Evolutionary conservation across 2,797 vertebrate genomes (phyloP), one percentile per base, ranked within the genome.

Genomic region (Artibeus jamaicensis): DNA sequence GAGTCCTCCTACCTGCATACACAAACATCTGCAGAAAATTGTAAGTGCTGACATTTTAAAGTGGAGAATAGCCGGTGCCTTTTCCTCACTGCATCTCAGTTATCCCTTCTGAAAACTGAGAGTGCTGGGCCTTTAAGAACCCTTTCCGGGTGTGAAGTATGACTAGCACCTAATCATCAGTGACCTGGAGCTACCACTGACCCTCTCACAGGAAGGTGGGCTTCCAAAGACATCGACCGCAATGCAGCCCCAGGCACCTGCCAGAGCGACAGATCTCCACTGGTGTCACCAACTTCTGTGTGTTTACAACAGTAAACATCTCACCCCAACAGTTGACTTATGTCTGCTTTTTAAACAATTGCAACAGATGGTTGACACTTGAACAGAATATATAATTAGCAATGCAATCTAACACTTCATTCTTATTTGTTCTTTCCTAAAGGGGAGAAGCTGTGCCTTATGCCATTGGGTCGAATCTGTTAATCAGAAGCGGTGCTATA

Each of bases 381-480:
- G 96, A 46, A 94, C 89, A 96, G 95, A 96, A 97, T 97, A 91
- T 88, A 96, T 97, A 95, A 96, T 96, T 97, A 96, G 91, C 62
- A 88, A 32, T 93, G 89, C 94, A 92, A 97, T 94, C 86, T 96
- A 95, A 95, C 96, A 97, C 95, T 95, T 96, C 90, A 95, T 97
- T 96, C 96, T 97, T 96, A 93, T 87, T 96, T 97, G 94, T 94
- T 96, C 89, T 91, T 96, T 95, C 91, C 95, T 93, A 92, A 93
- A 93, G 73, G 42, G 91, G 83, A 96, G 90, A 96, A 93, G 78
- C 92, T 95, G 77, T 86, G 96, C 93, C 96, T 96, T 97, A 93
- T 98, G 95, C 83, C 94, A 91, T 71, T 59, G 62, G 91, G 88
- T 96, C 91, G 96, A 96, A 97, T 95, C 96, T 96, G 97, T 96